Base-by-base conservation (phyloP, 1,140 invertebrate genomes). In the Hylaeus volcanicus region DNA sequence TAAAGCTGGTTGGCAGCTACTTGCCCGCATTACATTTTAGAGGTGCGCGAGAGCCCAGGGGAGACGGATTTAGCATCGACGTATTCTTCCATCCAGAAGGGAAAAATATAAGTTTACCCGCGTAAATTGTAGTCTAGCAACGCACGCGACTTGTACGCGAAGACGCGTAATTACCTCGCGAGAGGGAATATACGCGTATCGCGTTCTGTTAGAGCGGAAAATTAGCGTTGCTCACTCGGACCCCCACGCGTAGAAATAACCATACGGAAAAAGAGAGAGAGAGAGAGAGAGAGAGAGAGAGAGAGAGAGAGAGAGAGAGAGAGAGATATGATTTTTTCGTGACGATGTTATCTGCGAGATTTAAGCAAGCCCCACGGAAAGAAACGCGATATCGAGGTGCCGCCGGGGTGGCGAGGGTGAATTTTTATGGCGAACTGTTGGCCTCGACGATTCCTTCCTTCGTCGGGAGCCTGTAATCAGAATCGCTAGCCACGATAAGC, bases 1-100 rank as follows among this genome's bases (percentile, higher is more conserved):
- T 86, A 86, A 86, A 86, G 58, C 58, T n/a, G 73, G 71, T 86
- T 86, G 85, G 84, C 84, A 86, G 61, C 76, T 82, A 65, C 41
- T 85, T 75, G 14, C 56, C 9, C 75, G 69, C 26, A 0, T 26
- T 26, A 26, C 26, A 26, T 37, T 55, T 37, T 1, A 9, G 63
- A 48, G 61, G 41, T 64, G 60, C 51, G 41, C 6, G 41, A 9
- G 60, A 1, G 26, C 37, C 5, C 45, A 1, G 51, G 37, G 41
- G 55, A 51, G 26, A 45, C 74, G 79, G 72, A 86, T 85, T 86
- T 86, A 86, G 79, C 72, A 43, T 12, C 12, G 76, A 39, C 37
- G 39, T 68, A 79, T 84, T 84, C 73, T 83, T 78, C 68, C 73
- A 43, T 68, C 15, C n/a, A 56, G 14, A 51, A 15, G 26, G 11